These are phyloP conservation scores for Thecocarcelia acutangulata DNA, from an alignment of 2,888 invertebrate genomes.

Conservation along the genomic window DNA sequence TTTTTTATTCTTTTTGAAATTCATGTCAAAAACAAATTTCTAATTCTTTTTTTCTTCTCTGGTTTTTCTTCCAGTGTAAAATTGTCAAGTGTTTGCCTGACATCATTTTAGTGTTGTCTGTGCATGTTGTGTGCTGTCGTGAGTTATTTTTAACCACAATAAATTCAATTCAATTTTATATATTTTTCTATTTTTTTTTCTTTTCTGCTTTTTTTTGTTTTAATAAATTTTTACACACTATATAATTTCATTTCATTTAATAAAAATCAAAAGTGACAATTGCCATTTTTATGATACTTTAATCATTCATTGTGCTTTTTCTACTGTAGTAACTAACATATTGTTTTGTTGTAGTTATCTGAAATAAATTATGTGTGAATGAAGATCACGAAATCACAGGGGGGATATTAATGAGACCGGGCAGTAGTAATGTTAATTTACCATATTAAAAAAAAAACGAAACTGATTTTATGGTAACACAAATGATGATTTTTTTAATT, in stretches of 20 bases:
- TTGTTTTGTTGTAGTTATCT: slow-evolving; percentile 24
- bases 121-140: slow-evolving; percentile 21
- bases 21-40: not conserved
- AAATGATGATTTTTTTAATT: not conserved
- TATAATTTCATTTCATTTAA: slow-evolving; percentile 62
- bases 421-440: slow-evolving; percentile 18
- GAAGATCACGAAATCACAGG: slow-evolving; percentile 6
- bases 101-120: slow-evolving; percentile 46
- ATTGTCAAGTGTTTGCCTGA: slow-evolving; percentile 47
- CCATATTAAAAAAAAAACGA: no score
- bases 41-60: not conserved
- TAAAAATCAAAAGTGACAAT: slow-evolving; percentile 65
- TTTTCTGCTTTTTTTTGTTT: no score
- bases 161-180: slow-evolving; percentile 53
- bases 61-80: slow-evolving; percentile 26
- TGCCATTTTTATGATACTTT: slow-evolving; percentile 60
- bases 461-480: no score
- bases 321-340: no score
- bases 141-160: slow-evolving; percentile 50
- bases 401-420: slow-evolving; percentile 29
- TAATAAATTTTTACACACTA: slow-evolving; percentile 57
- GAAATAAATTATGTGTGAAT: slow-evolving; percentile 44
- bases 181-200: slow-evolving; percentile 6
- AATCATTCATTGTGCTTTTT: slow-evolving; percentile 49
- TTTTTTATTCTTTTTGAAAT: no score